Evolutionary conservation across 1,140 invertebrate genomes (phyloP), one percentile per base, ranked within the genome.

Genomic region (Penaeus chinensis): DNA sequence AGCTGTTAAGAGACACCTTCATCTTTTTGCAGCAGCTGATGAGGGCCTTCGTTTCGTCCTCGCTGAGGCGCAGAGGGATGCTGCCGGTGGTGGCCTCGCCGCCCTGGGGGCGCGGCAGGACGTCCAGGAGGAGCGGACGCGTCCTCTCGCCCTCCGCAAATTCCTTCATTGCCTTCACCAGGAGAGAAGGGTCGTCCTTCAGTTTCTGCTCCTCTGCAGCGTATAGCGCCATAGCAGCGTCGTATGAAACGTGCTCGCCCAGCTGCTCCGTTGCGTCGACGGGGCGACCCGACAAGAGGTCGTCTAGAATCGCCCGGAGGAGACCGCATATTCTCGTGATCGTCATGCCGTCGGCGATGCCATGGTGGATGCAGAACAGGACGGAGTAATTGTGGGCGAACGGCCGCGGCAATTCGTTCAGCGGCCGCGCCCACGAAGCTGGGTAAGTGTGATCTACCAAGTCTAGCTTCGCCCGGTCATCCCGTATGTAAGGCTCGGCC

Each of bases 341-440:
- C 1, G 86, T 78, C 24, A 63, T 65, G 60, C 86, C 86, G n/a
- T 87, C 86, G 11, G 80, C 60, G 11, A 71, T 22, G 5, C 69
- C 47, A 32, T 87, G 86, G 27, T 87, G 86, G 81, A 87, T 32
- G 18, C 86, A 69, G 37, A 87, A 27, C 24, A 87, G 61, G 22
- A 87, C 11, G 2, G 47, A 32, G 74, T 82, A 82, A 0, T 78
- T 19, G 60, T 85, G 32, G 61, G 13, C 18, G 32, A 76, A 78
- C 7, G 47, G 47, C 47, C 47, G 7, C 47, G 47, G 47, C 47
- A 47, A 13, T 7, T 47, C 47, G 47, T 47, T 47, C 47, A 10
- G 47, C 7, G 47, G 7, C 47, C 47, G 47, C 47, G 47, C 7
- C 47, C 47, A 10, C 47, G 32, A 1, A 2, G 32, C 32, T 32